Base-by-base conservation (phyloP, 1,140 invertebrate genomes). In the Megalopta genalis region DNA sequence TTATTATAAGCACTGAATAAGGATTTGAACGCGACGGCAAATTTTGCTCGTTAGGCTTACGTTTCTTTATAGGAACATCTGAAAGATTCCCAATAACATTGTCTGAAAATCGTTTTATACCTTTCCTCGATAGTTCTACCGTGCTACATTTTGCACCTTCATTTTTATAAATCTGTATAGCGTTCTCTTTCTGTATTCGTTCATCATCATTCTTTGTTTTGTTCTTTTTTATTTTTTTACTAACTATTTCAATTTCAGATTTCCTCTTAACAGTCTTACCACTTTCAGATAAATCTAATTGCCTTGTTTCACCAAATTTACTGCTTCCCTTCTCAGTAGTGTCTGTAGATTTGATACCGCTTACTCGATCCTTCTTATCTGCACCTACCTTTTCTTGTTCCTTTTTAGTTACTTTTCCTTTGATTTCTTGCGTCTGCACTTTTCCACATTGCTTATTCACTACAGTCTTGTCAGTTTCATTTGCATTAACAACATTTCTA, bases 31-130 rank as follows among this genome's bases (percentile, higher is more conserved):
- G 82, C 1, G 87, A 82, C 2, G 86, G 80, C 1, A 80, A 3
- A 8, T 81, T 21, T 46, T 75, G 27, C 1, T 82, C 46, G 6
- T 83, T 27, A 5, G 42, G 25, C 71, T 79, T 86, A 4, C 64
- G 72, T 46, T 85, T 91, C 18, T 77, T 85, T 0, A 23, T n/a
- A 2, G 85, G 65, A 21, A 80, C 7, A 8, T 90, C 88, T 0
- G 82, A 64, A 2, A 91, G 71, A 65, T 82, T 83, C 7, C 88
- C 75, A 0, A 90, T n/a, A 3, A 90, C 16, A 0, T 89, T 77
- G 0, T 87, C 77, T 0, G 89, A 14, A 27, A 90, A 79, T 25
- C 86, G 64, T 68, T 89, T 89, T 2, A 89, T 0, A 32, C 49
- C 10, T 72, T 46, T 23, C 18, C 21, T 57, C 21, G 21, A n/a